Base-by-base conservation (phyloP, 2,888 invertebrate species). In the Lycaena phlaeas region DNA sequence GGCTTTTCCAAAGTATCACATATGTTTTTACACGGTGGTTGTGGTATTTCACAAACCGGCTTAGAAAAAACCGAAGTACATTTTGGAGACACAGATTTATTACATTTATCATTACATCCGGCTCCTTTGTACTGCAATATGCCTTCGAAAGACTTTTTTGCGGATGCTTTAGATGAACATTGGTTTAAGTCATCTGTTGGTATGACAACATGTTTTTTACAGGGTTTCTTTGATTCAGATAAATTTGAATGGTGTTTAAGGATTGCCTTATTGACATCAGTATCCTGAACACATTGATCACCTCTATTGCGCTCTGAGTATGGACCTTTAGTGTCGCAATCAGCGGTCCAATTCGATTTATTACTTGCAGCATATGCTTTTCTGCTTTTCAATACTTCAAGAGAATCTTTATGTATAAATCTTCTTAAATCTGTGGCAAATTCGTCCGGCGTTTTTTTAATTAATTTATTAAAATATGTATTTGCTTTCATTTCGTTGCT, bases 351-450 rank as follows among this genome's bases (percentile, higher is more conserved):
- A 37, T 62, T 56, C 1, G 59, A 51, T 41, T 62, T 74, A 14
- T 61, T 59, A 30, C 62, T 66, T 0, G 40, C 15, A 1, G 72
- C 68, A 29, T 77, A 74, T 9, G 67, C 39, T 47, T 62, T 68
- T 43, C 79, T 59, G 36, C 50, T 66, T 36, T 56, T 77, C 14
- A 56, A 66, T 2, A 79, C 79, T 59, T 70, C 73, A 0, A 75
- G 41, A 1, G 81, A 79, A 54, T 81, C 79, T 54, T 79, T 79
- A 27, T 0, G 64, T 12, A 30, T 75, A 59, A 39, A 9, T 42
- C 43, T 17, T 50, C 36, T 38, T 53, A n/a, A n/a, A n/a, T n/a
- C n/a, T n/a, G n/a, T n/a, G n/a, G n/a, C n/a, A n/a, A n/a, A n/a
- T n/a, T n/a, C n/a, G n/a, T n/a, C n/a, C n/a, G n/a, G n/a, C 1